A percentile compares a stretch with the other conserved stretches of the same genome.
phyloP scores from a whole-genome alignment of 2,113 vertebrate species.

The Nesogale talazaci region DNA sequence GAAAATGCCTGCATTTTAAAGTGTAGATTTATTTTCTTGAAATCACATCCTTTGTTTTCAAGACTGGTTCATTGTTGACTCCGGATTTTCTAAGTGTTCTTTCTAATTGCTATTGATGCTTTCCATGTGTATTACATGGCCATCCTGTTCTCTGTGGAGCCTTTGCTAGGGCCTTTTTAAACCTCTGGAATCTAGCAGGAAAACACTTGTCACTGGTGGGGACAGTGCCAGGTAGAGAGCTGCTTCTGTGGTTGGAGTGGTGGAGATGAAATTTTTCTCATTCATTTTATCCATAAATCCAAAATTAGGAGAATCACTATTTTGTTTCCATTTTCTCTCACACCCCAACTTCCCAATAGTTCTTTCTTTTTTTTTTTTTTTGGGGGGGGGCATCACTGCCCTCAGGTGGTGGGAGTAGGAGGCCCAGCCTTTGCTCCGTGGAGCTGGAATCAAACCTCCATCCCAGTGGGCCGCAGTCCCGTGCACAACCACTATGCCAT shows the following conservation, averaged over 20 bases:
- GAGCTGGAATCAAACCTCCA: too few relatives aligned
- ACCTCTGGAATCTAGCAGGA: not conserved
- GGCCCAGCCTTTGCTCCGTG: too few relatives aligned
- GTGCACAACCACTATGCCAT: too few relatives aligned
- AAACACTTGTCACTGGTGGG: not conserved
- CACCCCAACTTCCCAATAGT: not conserved
- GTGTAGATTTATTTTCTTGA: not conserved
- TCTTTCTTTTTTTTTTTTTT: too few relatives aligned
- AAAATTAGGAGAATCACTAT: constrained; percentile 6
- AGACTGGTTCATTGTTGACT: not conserved
- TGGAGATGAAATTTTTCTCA: not conserved
- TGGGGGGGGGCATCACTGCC: too few relatives aligned
- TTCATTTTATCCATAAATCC: not conserved
- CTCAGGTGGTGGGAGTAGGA: too few relatives aligned
- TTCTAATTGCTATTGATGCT: not conserved
- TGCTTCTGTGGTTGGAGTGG: not conserved
- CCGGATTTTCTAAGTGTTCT: constrained; percentile 1
- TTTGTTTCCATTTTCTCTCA: not conserved
- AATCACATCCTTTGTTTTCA: not conserved
- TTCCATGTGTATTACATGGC: not conserved
- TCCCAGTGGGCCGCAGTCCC: too few relatives aligned
- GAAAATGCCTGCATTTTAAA: not conserved
- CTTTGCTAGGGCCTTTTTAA: not conserved
- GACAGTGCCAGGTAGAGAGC: not conserved
- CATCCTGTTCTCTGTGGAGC: not conserved